Evolutionary conservation across 1,140 invertebrate species (phyloP).

Genomic region (Ceratosolen fusciceps): DNA sequence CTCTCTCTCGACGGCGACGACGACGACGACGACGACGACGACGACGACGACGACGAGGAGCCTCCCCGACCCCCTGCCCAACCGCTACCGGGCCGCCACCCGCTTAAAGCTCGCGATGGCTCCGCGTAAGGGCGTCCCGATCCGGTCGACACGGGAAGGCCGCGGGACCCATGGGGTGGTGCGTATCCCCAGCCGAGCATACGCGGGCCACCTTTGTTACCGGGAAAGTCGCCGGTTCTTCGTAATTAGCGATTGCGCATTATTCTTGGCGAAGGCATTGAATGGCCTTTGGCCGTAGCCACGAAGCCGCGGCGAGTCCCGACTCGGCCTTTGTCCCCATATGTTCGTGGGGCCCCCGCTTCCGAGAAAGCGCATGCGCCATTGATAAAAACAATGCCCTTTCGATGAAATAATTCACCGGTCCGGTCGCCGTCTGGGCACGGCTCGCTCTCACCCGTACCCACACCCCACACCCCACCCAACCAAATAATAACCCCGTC

Average conservation of each 20-base stretch:
- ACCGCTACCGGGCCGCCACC: not conserved
- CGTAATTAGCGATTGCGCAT: conserved; percentile 37
- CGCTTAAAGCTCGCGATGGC: not conserved
- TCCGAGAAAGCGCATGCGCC: conserved; percentile 21
- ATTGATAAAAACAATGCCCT: conserved; percentile 18
- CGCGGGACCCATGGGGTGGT: not conserved
- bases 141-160: not conserved
- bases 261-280: conserved; percentile 32
- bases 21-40: conserved; percentile 39
- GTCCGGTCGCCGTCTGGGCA: too few relatives aligned
- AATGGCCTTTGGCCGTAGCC: conserved; percentile 3
- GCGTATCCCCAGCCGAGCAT: too few relatives aligned
- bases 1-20: not conserved
- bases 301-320: not conserved
- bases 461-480: too few relatives aligned
- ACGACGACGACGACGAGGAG: conserved; percentile 41
- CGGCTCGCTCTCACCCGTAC: too few relatives aligned
- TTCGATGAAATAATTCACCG: conserved; percentile 12
- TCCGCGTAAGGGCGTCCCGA: conserved; percentile 8
- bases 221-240: conserved; percentile 18
- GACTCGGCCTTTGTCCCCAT: conserved; percentile 1
- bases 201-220: not conserved
- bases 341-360: conserved; percentile 4
- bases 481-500: too few relatives aligned
- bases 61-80: not conserved